These are phyloP conservation scores for Bos taurus DNA, from an alignment of 2,113 vertebrate species.

Conservation along the genomic window DNA sequence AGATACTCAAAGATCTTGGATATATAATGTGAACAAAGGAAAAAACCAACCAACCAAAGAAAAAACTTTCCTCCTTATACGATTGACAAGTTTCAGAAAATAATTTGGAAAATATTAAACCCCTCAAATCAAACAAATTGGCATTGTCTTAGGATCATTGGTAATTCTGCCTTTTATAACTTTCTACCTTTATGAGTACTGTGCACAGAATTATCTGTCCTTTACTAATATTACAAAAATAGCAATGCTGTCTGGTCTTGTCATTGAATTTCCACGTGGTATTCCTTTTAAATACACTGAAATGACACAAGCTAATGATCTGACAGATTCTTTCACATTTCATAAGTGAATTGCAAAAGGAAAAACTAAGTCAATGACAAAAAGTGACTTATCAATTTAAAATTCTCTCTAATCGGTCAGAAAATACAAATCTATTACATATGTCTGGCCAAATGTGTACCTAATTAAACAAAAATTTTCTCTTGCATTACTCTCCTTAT, in stretches of 20 bases:
- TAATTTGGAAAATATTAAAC: not conserved
- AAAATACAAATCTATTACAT: not conserved
- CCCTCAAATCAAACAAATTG: not conserved
- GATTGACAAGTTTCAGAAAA: not conserved
- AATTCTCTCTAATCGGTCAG: not conserved
- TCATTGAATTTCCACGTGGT: not conserved
- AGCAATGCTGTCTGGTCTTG: accelerated
- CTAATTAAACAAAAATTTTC: not conserved
- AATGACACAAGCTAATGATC: not conserved
- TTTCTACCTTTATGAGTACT: not conserved
- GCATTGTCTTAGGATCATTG: not conserved
- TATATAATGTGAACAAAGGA: not conserved
- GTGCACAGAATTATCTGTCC: not conserved
- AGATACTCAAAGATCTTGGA: not conserved
- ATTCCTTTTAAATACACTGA: not conserved
- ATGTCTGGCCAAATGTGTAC: not conserved
- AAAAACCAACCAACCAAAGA: not conserved
- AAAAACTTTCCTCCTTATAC: not conserved
- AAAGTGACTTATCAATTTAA: not conserved
- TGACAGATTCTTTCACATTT: not conserved
- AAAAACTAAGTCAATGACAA: not conserved
- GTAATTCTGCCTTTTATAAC: not conserved
- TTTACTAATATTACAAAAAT: not conserved
- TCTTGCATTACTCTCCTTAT: slow-evolving; percentile 28
- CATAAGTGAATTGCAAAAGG: not conserved